phyloP scores from a whole-genome alignment of 2,797 vertebrate genomes.

The Leuciscus waleckii region DNA sequence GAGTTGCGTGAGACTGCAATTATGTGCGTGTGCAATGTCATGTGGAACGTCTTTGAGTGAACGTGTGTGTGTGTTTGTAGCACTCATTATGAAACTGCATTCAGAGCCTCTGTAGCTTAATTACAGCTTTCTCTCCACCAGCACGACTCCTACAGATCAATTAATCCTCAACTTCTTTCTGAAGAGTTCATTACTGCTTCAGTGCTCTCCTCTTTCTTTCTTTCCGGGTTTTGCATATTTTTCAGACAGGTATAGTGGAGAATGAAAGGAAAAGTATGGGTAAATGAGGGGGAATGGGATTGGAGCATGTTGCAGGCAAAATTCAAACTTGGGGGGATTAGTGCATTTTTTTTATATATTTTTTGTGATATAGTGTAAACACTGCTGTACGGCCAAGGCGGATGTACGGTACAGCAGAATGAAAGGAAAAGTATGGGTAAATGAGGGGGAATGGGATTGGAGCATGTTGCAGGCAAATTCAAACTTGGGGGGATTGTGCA shows the following conservation, averaged over 20 bases:
- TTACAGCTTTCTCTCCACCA: slow-evolving; percentile 68
- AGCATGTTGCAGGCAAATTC: background rate
- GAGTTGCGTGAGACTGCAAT: background rate
- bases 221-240: slow-evolving; percentile 20
- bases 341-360: background rate
- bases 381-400: too few species aligned
- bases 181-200: slow-evolving; percentile 76
- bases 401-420: too few species aligned
- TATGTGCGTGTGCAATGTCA: background rate
- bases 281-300: background rate
- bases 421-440: background rate
- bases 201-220: slow-evolving; percentile 71
- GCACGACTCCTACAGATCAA: slow-evolving; percentile 72
- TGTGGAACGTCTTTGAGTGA: background rate
- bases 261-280: background rate
- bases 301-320: background rate
- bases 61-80: slow-evolving; percentile 35
- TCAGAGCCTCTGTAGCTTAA: slow-evolving; percentile 68
- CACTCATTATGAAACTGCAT: slow-evolving; percentile 53
- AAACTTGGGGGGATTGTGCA: background rate
- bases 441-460: background rate
- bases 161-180: slow-evolving; percentile 72
- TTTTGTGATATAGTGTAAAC: background rate
- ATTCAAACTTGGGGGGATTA: background rate
- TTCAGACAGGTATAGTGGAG: background rate